phyloP scores from a whole-genome alignment of 2,797 vertebrate genomes.

The Coranthus polyacanthus region DNA sequence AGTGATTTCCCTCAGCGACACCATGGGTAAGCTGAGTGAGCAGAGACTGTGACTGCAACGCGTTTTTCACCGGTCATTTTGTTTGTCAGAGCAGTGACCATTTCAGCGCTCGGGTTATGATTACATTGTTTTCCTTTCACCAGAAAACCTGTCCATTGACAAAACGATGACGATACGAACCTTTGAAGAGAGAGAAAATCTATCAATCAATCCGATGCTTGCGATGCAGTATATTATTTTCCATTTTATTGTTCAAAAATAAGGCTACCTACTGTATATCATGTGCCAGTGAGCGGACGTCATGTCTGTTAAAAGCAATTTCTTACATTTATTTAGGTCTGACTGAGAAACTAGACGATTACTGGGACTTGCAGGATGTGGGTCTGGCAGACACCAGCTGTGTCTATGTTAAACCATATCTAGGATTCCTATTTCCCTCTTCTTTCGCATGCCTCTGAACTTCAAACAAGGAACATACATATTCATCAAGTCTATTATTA shows the following conservation, averaged over 20 bases:
- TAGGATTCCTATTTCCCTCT: slow-evolving; percentile 51
- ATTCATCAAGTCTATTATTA: slow-evolving; percentile 84
- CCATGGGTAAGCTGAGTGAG: slow-evolving; percentile 79
- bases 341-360: slow-evolving; percentile 7
- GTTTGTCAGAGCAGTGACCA: slow-evolving; percentile 23
- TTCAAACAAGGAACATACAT: slow-evolving; percentile 81
- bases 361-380: slow-evolving; percentile 10
- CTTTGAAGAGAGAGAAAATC: neutral
- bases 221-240: neutral
- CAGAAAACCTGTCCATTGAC: neutral
- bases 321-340: slow-evolving; percentile 35
- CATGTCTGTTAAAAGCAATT: slow-evolving; percentile 17
- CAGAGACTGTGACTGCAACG: slow-evolving; percentile 39
- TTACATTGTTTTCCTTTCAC: slow-evolving; percentile 1
- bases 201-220: neutral
- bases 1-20: slow-evolving; percentile 42
- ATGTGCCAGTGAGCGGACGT: slow-evolving; percentile 10
- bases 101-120: slow-evolving; percentile 3
- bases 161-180: neutral
- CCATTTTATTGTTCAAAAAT: neutral
- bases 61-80: slow-evolving; percentile 39
- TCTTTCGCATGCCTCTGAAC: slow-evolving; percentile 64
- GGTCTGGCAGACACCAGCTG: slow-evolving; percentile 35
- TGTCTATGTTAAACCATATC: slow-evolving; percentile 40
- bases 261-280: neutral